Evolutionary conservation across 2,797 vertebrate genomes (phyloP).

Genomic region (Nothura maculosa): DNA sequence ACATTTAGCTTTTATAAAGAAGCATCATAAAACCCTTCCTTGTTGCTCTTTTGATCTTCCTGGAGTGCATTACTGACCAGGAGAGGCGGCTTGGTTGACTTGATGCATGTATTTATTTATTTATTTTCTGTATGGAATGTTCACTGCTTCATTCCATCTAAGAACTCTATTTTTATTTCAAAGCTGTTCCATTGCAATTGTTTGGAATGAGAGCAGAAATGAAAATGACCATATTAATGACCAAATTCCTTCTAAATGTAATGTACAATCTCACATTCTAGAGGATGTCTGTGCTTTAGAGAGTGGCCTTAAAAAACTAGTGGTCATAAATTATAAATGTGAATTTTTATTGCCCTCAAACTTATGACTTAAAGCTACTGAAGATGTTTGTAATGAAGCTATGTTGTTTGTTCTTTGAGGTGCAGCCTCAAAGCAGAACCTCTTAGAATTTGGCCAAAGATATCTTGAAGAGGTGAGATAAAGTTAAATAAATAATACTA

Average conservation of each 20-base stretch:
- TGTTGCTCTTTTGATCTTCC: not conserved
- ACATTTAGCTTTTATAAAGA: not conserved
- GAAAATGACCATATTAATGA: not conserved
- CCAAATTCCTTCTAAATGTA: not conserved
- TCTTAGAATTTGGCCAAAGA: not conserved
- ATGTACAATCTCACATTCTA: fast-evolving
- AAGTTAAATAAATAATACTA: not conserved
- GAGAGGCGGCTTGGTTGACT: fast-evolving
- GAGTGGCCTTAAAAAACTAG: not conserved
- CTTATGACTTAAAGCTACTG: not conserved
- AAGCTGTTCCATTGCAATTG: not conserved
- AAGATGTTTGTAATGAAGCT: not conserved
- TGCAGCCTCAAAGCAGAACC: not conserved
- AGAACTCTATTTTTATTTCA: not conserved
- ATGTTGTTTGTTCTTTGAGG: not conserved
- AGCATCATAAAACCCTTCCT: not conserved
- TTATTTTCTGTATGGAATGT: not conserved
- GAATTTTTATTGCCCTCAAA: not conserved
- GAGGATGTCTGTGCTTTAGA: not conserved
- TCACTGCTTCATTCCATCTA: not conserved
- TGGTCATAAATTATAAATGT: not conserved
- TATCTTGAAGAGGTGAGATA: not conserved
- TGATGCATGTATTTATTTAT: fast-evolving
- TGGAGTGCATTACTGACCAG: fast-evolving
- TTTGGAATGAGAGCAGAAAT: conserved; percentile 10